phyloP scores from a whole-genome alignment of 2,797 vertebrate species.

The Pangasius sanitwongsei region DNA sequence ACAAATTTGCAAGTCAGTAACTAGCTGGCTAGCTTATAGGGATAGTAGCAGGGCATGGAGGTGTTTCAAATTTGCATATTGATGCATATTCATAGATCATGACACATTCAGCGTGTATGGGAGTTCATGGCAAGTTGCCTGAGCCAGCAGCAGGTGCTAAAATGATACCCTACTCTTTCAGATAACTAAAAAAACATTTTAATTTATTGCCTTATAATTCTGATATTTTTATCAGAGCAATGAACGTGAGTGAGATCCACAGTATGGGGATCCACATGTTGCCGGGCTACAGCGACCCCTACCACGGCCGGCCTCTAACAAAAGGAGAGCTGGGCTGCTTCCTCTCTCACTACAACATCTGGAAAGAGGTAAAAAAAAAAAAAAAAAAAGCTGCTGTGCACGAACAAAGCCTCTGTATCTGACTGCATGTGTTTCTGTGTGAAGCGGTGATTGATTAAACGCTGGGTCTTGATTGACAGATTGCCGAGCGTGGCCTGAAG shows the following conservation, averaged over 20 bases:
- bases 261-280: slow-evolving; percentile 87
- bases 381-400: slow-evolving; percentile 11
- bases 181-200: not conserved
- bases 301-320: slow-evolving; percentile 88
- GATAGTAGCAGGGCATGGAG: not conserved
- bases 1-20: not conserved
- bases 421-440: slow-evolving; percentile 22
- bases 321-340: slow-evolving; percentile 94
- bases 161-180: not conserved
- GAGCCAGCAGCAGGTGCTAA: not conserved
- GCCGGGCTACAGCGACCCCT: slow-evolving; percentile 89
- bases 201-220: not conserved
- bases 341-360: slow-evolving; percentile 90
- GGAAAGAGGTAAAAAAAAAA: slow-evolving; percentile 82
- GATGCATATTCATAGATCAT: not conserved
- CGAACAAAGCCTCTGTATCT: not conserved
- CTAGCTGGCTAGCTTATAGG: not conserved
- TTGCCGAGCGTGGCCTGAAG: slow-evolving; percentile 76
- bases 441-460: not conserved
- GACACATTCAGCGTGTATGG: not conserved
- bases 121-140: not conserved
- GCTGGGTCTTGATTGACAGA: slow-evolving; percentile 61
- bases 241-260: slow-evolving; percentile 85
- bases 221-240: slow-evolving; percentile 72
- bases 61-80: not conserved